Percentiles rank a stretch among this genome's conserved stretches.
These are phyloP conservation scores for Pristionchus japonicus DNA, from an alignment of 2,888 invertebrate species.

Conservation along the genomic window DNA sequence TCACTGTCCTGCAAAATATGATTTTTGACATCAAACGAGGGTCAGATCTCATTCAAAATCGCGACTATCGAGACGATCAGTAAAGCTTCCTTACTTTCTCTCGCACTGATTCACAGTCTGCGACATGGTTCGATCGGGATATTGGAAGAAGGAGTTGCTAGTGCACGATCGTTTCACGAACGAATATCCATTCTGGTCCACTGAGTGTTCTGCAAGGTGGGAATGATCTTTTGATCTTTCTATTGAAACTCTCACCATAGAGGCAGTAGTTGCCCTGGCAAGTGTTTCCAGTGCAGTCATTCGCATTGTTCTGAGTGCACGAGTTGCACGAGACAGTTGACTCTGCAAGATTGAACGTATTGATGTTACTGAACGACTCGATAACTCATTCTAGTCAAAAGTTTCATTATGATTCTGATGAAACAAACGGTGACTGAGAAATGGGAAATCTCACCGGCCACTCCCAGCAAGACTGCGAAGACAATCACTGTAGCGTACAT, in stretches of 20 bases:
- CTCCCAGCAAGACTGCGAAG: neutral
- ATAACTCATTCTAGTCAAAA: too few relatives aligned
- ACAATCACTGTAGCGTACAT: neutral
- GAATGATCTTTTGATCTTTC: neutral
- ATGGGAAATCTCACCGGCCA: neutral
- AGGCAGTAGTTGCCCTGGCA: constrained; percentile 40
- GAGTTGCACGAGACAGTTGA: neutral
- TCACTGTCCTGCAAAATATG: neutral
- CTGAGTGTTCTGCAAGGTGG: neutral
- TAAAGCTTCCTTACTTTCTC: neutral
- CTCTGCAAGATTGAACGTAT: neutral
- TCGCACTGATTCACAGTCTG: constrained; percentile 2
- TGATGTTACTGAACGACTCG: too few relatives aligned
- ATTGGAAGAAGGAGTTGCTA: neutral
- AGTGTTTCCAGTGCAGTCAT: neutral
- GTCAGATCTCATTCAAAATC: too few relatives aligned
- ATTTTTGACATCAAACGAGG: too few relatives aligned
- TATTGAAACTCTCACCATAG: neutral
- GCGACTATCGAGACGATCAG: neutral
- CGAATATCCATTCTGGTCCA: neutral
- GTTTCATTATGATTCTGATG: too few relatives aligned
- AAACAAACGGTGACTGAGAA: too few relatives aligned
- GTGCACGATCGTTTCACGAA: neutral
- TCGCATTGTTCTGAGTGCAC: neutral
- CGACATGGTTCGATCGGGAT: neutral